phyloP scores from a whole-genome alignment of 2,113 vertebrate genomes.

The Solea senegalensis region DNA sequence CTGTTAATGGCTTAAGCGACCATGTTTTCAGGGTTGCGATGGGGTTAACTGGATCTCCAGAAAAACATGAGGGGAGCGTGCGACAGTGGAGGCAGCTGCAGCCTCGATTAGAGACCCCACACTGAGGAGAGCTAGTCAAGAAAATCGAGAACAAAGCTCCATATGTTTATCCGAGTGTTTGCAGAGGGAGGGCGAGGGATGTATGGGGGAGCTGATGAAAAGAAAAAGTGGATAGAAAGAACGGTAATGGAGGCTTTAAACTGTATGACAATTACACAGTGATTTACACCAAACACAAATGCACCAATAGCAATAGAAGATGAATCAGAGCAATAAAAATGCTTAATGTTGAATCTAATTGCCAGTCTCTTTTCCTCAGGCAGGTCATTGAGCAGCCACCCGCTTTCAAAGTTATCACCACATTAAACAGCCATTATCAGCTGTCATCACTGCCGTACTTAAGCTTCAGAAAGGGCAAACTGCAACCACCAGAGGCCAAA shows the following conservation, averaged over 20 bases:
- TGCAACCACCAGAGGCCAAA: too few species aligned
- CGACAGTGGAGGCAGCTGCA: too few species aligned
- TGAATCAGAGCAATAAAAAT: neutral
- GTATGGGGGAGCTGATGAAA: neutral
- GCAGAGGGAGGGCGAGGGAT: neutral
- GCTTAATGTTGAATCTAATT: neutral
- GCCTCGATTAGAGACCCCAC: too few species aligned
- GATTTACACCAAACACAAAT: constrained; percentile 1
- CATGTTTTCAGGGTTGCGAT: too few species aligned
- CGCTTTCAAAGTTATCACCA: neutral
- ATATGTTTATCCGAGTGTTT: neutral
- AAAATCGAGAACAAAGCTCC: too few species aligned
- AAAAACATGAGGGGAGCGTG: too few species aligned
- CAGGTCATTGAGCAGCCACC: neutral
- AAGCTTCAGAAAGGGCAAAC: neutral
- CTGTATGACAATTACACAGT: neutral
- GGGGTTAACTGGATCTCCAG: too few species aligned
- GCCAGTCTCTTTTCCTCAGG: neutral
- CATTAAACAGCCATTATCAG: neutral
- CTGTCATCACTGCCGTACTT: neutral
- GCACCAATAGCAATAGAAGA: neutral
- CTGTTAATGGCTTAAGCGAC: too few species aligned
- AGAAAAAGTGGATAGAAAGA: neutral
- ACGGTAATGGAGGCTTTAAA: neutral
- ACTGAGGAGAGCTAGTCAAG: too few species aligned